Evolutionary conservation across 1,140 invertebrate genomes (phyloP).

Genomic region (Odontomachus brunneus): DNA sequence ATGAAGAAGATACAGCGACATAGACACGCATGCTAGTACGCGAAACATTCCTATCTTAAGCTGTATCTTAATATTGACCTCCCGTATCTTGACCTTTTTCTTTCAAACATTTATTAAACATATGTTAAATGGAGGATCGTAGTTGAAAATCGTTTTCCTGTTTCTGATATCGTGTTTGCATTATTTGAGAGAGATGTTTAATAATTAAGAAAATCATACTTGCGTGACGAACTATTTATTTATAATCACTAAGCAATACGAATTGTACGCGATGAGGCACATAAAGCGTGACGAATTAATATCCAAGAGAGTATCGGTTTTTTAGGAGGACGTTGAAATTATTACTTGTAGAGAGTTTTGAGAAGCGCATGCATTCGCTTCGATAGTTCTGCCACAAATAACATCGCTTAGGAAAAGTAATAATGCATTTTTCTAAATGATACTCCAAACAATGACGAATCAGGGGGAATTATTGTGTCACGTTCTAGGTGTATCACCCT

Average conservation of each 20-base stretch:
- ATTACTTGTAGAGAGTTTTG: too few species aligned
- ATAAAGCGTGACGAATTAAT: too few species aligned
- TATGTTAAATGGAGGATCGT: constrained; percentile 48
- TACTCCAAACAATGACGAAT: too few species aligned
- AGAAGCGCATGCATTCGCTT: too few species aligned
- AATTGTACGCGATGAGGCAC: not conserved
- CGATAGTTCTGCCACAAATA: too few species aligned
- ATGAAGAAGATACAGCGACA: constrained; percentile 35
- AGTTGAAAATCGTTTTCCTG: constrained; percentile 23
- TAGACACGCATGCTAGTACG: constrained; percentile 36
- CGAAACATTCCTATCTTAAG: constrained; percentile 66
- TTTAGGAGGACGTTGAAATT: too few species aligned
- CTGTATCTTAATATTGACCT: constrained; percentile 56
- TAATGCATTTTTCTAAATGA: too few species aligned
- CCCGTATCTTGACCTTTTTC: constrained; percentile 45
- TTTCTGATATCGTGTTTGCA: constrained; percentile 65
- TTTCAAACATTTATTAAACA: not conserved
- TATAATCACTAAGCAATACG: constrained; percentile 50
- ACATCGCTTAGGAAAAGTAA: too few species aligned
- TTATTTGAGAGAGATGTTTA: constrained; percentile 49
- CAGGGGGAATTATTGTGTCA: too few species aligned
- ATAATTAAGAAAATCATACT: constrained; percentile 52
- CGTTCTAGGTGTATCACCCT: constrained; percentile 9
- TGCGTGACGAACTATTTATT: constrained; percentile 65
- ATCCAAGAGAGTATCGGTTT: too few species aligned